Evolutionary conservation across 2,113 vertebrate genomes (phyloP).

Genomic region (Conger conger): DNA sequence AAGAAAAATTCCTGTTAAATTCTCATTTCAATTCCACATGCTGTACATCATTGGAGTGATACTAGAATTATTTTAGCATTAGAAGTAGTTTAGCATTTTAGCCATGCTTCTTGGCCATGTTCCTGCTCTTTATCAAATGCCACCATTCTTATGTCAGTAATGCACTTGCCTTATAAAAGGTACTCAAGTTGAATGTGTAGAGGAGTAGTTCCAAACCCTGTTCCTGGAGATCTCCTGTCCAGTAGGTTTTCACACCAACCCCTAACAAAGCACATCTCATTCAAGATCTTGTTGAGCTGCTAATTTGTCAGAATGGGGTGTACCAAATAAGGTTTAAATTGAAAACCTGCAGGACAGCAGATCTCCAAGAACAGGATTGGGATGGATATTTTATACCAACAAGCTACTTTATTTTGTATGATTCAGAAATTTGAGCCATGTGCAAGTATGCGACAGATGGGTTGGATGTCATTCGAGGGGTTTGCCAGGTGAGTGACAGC

Average conservation of each 20-base stretch:
- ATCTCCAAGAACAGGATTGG: too few species aligned
- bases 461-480: conserved; percentile 95
- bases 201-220: too few species aligned
- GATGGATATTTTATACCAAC: conserved; percentile 8
- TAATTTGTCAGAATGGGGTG: too few species aligned
- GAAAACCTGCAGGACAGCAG: too few species aligned
- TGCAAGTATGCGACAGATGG: conserved; percentile 89
- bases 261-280: too few species aligned
- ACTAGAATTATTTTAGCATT: too few species aligned
- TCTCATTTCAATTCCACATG: background rate
- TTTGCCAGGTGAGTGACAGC: conserved; percentile 84
- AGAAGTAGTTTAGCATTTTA: background rate
- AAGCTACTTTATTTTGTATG: conserved; percentile 34
- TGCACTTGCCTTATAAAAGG: background rate
- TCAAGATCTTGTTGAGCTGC: too few species aligned
- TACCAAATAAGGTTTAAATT: too few species aligned
- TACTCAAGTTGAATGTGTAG: background rate
- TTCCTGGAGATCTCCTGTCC: too few species aligned
- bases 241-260: too few species aligned
- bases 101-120: background rate
- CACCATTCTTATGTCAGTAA: background rate
- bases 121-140: background rate
- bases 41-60: too few species aligned
- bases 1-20: background rate
- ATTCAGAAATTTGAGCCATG: conserved; percentile 92